Evolutionary conservation across 2,113 vertebrate species (phyloP), one percentile per base, ranked within the genome.

Genomic region (Daboia siamensis): DNA sequence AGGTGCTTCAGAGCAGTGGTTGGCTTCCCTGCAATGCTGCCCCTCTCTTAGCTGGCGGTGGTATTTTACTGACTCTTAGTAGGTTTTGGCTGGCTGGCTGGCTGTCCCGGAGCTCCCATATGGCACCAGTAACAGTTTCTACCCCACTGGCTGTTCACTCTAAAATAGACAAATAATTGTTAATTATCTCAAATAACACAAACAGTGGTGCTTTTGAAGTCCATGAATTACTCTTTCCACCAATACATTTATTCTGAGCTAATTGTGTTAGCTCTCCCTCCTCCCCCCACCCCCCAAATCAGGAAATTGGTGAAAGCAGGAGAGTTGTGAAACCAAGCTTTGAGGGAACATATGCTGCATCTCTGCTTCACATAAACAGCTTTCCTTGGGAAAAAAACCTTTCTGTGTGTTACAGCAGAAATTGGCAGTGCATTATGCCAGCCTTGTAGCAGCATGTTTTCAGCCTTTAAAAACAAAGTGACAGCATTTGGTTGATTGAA

Each of bases 161-260:
- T 90, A 93, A n/a, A 90, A 86, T 52, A 46, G 48, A 61, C 88
- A 91, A 93, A 91, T 15, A n/a, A 88, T 84, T 90, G 51, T 39
- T 84, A 84, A 74, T 48, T 93, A 9, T 44, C 90, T 87, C 93
- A 86, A 69, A 90, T 92, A 85, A 90, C 74, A 89, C 52, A 23
- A 74, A 52, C 15, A n/a, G 61, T 33, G 54, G 51, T 1, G 13
- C 0, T 94, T 90, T 84, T 92, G 9, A 91, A 89, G 88, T 69
- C 7, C 57, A 0, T 26, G 6, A 57, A 91, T 93, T 88, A 51
- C 74, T 44, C 44, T 33, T 69, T 21, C 89, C 48, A 8, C 33
- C 85, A 90, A 61, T 12, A 26, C 44, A 87, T 55, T 1, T 33
- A 15, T 90, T 26, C 51, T 89, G 21, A 23, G n/a, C 90, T 7